Percentiles rank a stretch among this genome's conserved stretches.
These are phyloP conservation scores for Scarus forsteni DNA, from an alignment of 2,797 vertebrate species.

Conservation along the genomic window DNA sequence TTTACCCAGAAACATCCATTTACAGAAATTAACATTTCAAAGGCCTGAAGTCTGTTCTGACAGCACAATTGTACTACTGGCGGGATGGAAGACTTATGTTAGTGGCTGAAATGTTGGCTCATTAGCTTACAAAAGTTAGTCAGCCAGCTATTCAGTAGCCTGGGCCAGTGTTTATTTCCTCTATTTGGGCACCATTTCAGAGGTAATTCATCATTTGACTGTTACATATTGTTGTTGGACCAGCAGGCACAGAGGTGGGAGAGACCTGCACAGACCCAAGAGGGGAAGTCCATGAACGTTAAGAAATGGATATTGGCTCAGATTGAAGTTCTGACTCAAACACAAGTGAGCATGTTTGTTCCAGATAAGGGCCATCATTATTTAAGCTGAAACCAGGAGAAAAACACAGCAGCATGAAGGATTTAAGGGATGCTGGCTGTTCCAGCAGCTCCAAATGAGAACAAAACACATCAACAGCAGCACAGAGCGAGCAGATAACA, in stretches of 20 bases:
- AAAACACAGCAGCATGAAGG: constrained; percentile 36
- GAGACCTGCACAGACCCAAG: constrained; percentile 17
- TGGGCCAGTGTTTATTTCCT: not conserved
- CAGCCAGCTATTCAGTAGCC: not conserved
- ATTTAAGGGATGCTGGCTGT: constrained; percentile 47
- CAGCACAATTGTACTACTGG: too few species aligned
- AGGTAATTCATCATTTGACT: constrained; percentile 3
- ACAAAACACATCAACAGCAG: constrained; percentile 48
- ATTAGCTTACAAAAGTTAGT: not conserved
- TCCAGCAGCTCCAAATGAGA: constrained; percentile 36
- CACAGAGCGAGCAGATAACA: constrained; percentile 49
- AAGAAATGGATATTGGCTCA: constrained; percentile 62
- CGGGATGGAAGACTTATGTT: too few species aligned
- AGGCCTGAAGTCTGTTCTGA: not conserved
- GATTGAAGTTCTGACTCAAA: constrained; percentile 31
- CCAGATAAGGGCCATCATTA: constrained; percentile 62
- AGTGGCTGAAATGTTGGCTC: not conserved
- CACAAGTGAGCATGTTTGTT: constrained; percentile 58
- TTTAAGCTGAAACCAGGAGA: constrained; percentile 48
- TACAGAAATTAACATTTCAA: not conserved
- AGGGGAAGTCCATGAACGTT: constrained; percentile 59
- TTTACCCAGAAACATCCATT: not conserved
- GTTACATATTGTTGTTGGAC: constrained; percentile 50
- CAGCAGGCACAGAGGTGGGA: constrained; percentile 24
- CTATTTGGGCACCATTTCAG: constrained; percentile 2